phyloP scores from a whole-genome alignment of 2,797 vertebrate species.

The Anolis apletophallus region DNA sequence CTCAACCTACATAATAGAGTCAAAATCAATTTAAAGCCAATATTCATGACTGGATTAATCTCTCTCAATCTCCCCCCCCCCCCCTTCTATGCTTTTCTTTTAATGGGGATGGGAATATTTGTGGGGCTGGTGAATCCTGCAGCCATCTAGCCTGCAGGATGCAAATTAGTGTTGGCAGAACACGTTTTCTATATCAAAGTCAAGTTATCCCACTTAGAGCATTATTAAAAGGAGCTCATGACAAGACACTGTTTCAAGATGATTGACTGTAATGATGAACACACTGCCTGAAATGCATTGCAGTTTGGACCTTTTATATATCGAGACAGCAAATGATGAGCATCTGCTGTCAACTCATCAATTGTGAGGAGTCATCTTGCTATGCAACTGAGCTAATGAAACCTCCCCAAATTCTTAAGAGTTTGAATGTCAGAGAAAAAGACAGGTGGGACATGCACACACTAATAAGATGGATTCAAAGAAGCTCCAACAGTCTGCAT shows the following conservation, averaged over 20 bases:
- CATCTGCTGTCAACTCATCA: conserved; percentile 62
- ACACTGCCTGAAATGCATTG: conserved; percentile 61
- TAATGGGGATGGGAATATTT: neutral
- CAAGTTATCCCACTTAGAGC: conserved; percentile 15
- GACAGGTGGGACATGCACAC: conserved; percentile 27
- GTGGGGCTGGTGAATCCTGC: conserved; percentile 20
- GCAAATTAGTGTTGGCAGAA: conserved; percentile 16
- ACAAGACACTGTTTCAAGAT: conserved; percentile 50
- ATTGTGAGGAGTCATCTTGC: conserved; percentile 63
- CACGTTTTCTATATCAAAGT: conserved; percentile 21
- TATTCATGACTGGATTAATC: neutral
- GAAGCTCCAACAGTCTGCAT: conserved; percentile 17
- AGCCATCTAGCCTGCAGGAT: neutral
- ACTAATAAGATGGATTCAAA: neutral
- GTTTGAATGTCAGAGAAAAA: conserved; percentile 53
- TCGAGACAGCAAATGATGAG: conserved; percentile 63
- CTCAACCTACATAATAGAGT: neutral
- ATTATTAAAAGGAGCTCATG: conserved; percentile 45
- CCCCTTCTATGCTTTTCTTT: neutral
- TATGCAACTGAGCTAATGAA: conserved; percentile 63
- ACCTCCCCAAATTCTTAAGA: conserved; percentile 64
- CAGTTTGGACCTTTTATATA: conserved; percentile 66
- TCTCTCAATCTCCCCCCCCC: neutral
- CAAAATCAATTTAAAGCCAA: neutral
- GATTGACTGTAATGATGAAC: conserved; percentile 62